Percentiles rank a stretch among this genome's conserved stretches.
Evolutionary conservation across 2,113 vertebrate species (phyloP).

Genomic region (Anser cygnoides): DNA sequence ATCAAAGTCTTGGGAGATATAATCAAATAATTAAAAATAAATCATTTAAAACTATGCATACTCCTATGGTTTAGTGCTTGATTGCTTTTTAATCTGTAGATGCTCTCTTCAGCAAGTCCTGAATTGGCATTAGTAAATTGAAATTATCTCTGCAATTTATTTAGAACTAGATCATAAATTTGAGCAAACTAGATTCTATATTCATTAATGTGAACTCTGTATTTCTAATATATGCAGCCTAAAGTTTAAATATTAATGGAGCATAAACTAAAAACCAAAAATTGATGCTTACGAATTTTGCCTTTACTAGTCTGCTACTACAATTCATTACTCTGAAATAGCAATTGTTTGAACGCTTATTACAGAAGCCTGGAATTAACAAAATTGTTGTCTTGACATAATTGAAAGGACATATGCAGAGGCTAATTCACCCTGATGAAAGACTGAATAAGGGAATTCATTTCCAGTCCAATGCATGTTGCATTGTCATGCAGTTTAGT

Average conservation of each 20-base stretch:
- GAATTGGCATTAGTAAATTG: not conserved
- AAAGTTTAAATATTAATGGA: slow-evolving; percentile 28
- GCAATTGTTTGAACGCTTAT: not conserved
- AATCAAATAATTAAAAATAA: slow-evolving; percentile 34
- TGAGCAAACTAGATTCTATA: slow-evolving; percentile 45
- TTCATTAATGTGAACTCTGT: slow-evolving; percentile 36
- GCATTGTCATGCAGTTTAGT: not conserved
- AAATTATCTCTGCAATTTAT: slow-evolving; percentile 34
- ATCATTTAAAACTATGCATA: not conserved
- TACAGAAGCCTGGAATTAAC: not conserved
- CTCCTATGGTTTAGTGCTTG: not conserved
- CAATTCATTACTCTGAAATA: not conserved
- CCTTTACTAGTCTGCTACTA: not conserved
- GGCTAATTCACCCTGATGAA: not conserved
- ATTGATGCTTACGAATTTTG: not conserved
- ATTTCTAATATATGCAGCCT: slow-evolving; percentile 10
- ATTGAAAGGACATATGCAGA: not conserved
- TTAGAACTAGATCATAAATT: slow-evolving; percentile 40
- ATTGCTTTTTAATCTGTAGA: slow-evolving; percentile 56
- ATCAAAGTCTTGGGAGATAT: not conserved
- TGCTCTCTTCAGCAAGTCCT: not conserved
- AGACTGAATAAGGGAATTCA: not conserved
- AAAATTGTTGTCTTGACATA: not conserved
- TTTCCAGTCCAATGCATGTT: not conserved
- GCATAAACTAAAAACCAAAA: slow-evolving; percentile 4